Evolutionary conservation across 2,113 vertebrate genomes (phyloP).

Genomic region (Syrmaticus mikado): DNA sequence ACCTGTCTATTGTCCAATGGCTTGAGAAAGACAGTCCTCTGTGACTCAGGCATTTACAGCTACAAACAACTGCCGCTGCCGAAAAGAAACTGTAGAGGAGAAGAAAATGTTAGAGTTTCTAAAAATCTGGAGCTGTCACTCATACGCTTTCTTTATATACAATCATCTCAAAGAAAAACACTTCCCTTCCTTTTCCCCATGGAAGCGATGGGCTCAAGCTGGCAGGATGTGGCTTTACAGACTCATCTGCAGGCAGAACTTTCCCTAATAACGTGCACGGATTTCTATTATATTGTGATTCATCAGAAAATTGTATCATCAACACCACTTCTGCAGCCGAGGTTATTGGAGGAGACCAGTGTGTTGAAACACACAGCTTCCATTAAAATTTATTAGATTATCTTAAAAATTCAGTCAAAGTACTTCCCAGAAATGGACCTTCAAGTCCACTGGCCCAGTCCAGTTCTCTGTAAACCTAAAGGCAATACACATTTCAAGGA

Average conservation of each 20-base stretch:
- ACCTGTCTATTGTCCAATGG: background rate
- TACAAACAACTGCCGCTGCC: background rate
- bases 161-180: background rate
- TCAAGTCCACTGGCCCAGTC: background rate
- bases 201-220: background rate
- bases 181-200: background rate
- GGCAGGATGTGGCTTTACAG: background rate
- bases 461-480: background rate
- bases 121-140: background rate
- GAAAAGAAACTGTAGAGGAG: background rate
- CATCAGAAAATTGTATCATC: constrained; percentile 48
- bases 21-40: background rate
- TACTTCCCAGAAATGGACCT: background rate
- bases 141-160: background rate
- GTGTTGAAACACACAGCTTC: constrained; percentile 23
- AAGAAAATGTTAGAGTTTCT: background rate
- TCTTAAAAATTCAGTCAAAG: background rate
- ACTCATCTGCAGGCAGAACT: background rate
- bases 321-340: constrained; percentile 6
- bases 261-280: background rate
- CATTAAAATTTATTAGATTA: constrained; percentile 17
- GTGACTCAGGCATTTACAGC: background rate
- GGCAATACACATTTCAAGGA: rapidly evolving
- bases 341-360: constrained; percentile 15
- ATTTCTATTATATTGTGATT: constrained; percentile 53